A percentile compares a stretch with the other conserved stretches of the same genome.
phyloP scores from a whole-genome alignment of 2,888 invertebrate genomes.

The Carpatolechia fugitivella region DNA sequence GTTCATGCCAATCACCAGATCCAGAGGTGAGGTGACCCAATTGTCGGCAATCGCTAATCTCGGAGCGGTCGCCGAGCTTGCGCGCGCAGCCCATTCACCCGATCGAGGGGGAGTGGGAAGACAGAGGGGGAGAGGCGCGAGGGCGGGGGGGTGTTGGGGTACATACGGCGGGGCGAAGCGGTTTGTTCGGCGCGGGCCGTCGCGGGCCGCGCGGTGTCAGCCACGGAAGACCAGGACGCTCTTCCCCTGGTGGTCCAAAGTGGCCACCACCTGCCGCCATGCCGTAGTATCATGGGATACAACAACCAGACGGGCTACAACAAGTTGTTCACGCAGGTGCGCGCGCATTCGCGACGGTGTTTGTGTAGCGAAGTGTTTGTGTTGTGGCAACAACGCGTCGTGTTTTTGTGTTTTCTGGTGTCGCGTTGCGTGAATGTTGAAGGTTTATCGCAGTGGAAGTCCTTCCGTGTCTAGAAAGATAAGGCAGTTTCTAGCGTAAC shows the following conservation, averaged over 20 bases:
- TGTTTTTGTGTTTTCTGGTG: neutral
- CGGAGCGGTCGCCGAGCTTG: constrained; percentile 30
- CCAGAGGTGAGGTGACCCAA: constrained; percentile 40
- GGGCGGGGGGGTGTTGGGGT: constrained; percentile 13
- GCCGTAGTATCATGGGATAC: constrained; percentile 84
- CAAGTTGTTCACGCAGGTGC: constrained; percentile 90
- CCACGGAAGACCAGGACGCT: constrained; percentile 75
- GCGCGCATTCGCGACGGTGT: constrained; percentile 40
- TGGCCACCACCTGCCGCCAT: constrained; percentile 74
- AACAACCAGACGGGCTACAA: constrained; percentile 88
- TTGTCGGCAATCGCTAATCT: constrained; percentile 42
- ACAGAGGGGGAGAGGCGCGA: constrained; percentile 16
- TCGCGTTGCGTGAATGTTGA: too few species aligned
- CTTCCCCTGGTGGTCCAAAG: constrained; percentile 75
- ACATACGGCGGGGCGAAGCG: constrained; percentile 16
- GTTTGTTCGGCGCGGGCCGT: constrained; percentile 39
- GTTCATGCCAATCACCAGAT: neutral
- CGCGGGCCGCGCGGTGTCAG: constrained; percentile 37
- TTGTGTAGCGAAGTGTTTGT: too few species aligned
- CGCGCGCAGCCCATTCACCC: constrained; percentile 70
- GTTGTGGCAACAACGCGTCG: constrained; percentile 19
- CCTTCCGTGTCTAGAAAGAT: too few species aligned
- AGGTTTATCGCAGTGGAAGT: too few species aligned
- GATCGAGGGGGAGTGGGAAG: constrained; percentile 21
- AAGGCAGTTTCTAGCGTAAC: too few species aligned